phyloP scores from a whole-genome alignment of 2,797 vertebrate species.

The Chrysocyon brachyurus region DNA sequence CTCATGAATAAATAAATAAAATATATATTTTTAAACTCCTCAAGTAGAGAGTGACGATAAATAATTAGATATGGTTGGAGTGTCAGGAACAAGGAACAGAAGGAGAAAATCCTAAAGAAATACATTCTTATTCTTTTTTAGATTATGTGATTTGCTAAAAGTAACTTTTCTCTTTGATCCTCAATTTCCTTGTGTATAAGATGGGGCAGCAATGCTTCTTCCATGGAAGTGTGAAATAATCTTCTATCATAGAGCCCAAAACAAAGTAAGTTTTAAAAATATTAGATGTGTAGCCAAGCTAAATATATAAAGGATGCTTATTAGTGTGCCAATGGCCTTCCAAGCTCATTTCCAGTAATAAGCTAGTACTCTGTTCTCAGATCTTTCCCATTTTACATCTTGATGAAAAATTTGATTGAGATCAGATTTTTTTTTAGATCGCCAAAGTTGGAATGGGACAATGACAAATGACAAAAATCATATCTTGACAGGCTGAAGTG shows the following conservation, averaged over 20 bases:
- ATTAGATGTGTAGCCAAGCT: not conserved
- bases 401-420: slow-evolving; percentile 57
- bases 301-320: not conserved
- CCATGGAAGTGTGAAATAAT: not conserved
- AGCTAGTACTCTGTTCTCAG: not conserved
- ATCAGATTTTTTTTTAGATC: slow-evolving; percentile 48
- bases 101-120: not conserved
- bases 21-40: not conserved
- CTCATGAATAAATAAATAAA: no score
- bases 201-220: not conserved
- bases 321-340: not conserved
- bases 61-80: not conserved
- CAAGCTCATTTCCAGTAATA: not conserved
- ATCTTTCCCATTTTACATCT: not conserved
- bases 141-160: not conserved
- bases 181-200: not conserved
- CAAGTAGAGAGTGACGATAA: not conserved
- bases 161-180: not conserved
- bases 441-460: not conserved
- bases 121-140: not conserved
- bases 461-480: slow-evolving; percentile 39
- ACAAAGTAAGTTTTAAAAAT: not conserved
- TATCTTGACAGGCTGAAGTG: slow-evolving; percentile 52
- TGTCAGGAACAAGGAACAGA: not conserved
- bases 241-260: not conserved